Evolutionary conservation across 2,113 vertebrate genomes (phyloP).

Genomic region (Eptesicus fuscus): DNA sequence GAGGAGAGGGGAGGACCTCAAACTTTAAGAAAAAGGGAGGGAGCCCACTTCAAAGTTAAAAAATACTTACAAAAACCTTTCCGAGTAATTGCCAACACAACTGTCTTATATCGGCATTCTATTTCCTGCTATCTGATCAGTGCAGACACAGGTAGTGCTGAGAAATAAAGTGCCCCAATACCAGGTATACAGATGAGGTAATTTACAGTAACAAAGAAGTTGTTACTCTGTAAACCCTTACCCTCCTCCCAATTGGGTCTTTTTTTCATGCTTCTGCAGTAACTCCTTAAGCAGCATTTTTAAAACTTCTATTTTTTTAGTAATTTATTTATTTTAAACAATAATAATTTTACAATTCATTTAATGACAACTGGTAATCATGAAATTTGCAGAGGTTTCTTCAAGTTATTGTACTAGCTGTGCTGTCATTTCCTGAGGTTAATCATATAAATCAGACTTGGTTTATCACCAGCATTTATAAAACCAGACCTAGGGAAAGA

Average conservation of each 20-base stretch:
- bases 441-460: neutral
- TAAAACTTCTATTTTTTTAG: neutral
- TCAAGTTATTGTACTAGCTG: neutral
- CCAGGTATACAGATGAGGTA: conserved; percentile 79
- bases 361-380: neutral
- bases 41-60: conserved; percentile 63
- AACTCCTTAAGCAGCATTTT: conserved; percentile 48
- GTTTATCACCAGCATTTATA: conserved; percentile 82
- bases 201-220: conserved; percentile 74
- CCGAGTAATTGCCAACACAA: conserved; percentile 66
- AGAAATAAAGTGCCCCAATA: conserved; percentile 75
- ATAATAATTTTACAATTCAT: neutral
- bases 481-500: conserved; percentile 78
- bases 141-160: conserved; percentile 72
- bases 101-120: conserved; percentile 59
- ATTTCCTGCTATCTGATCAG: conserved; percentile 59
- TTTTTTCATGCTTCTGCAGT: conserved; percentile 65
- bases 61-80: conserved; percentile 57
- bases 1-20: conserved; percentile 33
- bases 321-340: conserved; percentile 26
- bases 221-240: conserved; percentile 74
- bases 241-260: neutral
- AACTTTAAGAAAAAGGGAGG: conserved; percentile 49
- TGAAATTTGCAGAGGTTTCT: neutral
- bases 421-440: neutral